Evolutionary conservation across 2,113 vertebrate genomes (phyloP), one percentile per base, ranked within the genome.

Genomic region (Chinchilla lanigera): DNA sequence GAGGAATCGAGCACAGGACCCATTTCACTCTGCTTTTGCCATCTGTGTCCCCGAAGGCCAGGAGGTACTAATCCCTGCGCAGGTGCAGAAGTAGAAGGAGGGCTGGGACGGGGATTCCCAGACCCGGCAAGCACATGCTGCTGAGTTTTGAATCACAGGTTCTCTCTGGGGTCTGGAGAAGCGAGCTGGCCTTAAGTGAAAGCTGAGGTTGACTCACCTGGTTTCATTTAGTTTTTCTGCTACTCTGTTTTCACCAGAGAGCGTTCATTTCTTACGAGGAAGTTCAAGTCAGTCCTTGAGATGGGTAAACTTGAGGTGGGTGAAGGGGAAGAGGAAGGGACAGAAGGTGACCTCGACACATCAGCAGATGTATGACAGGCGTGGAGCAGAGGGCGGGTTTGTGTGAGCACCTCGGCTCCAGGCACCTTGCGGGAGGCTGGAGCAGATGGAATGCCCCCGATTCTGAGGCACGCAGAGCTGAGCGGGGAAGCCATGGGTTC

Each of bases 171-270:
- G 69, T 16, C 33, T 71, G 35, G 58, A 86, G 41, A 38, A 61
- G 52, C 33, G 26, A 19, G 71, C 87, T 92, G 86, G 63, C 73
- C 61, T 81, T 22, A 60, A 63, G 47, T 35, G 17, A 94, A 85
- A 65, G 54, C 52, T 69, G 22, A 81, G 44, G 84, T n/a, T 73
- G 58, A 67, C 80, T 58, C 69, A 86, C 41, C 52, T 83, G 54
- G 89, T 95, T 96, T 96, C 73, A 82, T 52, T 92, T 92, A 90
- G 92, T 38, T 91, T 95, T 95, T 84, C 93, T 80, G 54, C 88
- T 58, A 22, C 5, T 82, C 82, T 84, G 20, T 88, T 97, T 96
- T 97, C 88, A 75, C 38, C 52, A 28, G 38, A 89, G 67, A 97
- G 82, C 60, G 38, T 90, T 93, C 85, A 86, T 12, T 94, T 96